Percentiles rank a stretch among this genome's conserved stretches.
phyloP scores from a whole-genome alignment of 2,113 vertebrate genomes.

The Hemiprocne comata region DNA sequence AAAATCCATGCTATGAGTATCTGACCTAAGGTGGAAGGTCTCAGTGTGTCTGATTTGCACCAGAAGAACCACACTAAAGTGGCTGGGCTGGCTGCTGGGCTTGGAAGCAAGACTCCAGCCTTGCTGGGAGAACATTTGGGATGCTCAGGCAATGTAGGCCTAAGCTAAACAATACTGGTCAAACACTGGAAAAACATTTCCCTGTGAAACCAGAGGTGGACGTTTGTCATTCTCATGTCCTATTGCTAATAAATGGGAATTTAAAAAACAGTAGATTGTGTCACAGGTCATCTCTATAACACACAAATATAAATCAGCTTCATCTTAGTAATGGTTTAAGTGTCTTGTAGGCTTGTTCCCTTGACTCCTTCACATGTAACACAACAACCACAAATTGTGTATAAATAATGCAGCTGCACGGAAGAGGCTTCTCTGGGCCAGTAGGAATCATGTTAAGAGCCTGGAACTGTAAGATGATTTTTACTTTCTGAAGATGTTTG shows the following conservation, averaged over 20 bases:
- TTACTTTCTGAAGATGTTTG: neutral
- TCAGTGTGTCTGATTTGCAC: neutral
- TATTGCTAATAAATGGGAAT: neutral
- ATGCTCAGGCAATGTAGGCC: accelerated
- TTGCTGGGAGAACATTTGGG: neutral
- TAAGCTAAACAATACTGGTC: neutral
- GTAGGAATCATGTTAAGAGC: neutral
- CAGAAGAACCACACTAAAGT: neutral
- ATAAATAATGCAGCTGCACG: neutral
- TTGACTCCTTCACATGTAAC: neutral
- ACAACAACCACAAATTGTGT: neutral
- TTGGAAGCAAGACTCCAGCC: neutral
- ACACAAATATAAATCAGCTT: neutral
- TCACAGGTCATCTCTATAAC: neutral
- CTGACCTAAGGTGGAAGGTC: neutral
- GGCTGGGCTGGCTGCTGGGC: neutral
- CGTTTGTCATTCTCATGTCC: accelerated
- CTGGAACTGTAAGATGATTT: neutral
- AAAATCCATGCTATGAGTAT: accelerated
- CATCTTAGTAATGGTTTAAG: neutral
- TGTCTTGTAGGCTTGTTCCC: neutral
- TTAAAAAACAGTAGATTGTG: neutral
- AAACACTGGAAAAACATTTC: neutral
- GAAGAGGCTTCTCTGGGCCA: neutral
- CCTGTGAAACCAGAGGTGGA: neutral